phyloP scores from a whole-genome alignment of 1,140 invertebrate genomes.

The Adoxophyes honmai region DNA sequence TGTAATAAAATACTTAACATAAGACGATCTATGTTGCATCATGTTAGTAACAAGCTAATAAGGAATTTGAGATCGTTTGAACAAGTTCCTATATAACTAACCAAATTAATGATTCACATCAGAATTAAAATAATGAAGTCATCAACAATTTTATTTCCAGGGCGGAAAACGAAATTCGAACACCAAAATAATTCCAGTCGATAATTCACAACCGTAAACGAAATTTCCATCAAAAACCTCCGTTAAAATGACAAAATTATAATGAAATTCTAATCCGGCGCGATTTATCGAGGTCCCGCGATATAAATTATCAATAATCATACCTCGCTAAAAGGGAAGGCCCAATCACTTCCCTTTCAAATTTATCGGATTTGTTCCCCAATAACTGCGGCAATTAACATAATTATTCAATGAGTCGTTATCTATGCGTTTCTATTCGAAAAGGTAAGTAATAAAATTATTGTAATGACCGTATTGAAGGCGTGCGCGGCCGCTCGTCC shows the following conservation, averaged over 20 bases:
- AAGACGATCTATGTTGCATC: too few species aligned
- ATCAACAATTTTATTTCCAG: too few species aligned
- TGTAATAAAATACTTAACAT: too few species aligned
- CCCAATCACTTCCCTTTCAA: constrained; percentile 11
- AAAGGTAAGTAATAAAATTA: constrained; percentile 4
- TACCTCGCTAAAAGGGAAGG: neutral
- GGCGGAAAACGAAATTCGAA: too few species aligned
- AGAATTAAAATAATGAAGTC: too few species aligned
- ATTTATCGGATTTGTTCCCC: neutral
- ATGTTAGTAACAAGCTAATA: too few species aligned
- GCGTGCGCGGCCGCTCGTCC: neutral
- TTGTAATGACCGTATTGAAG: neutral
- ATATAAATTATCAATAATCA: constrained; percentile 13
- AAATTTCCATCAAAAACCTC: neutral
- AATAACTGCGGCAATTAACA: constrained; percentile 10
- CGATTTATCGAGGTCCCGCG: neutral
- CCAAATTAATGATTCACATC: too few species aligned
- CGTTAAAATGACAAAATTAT: constrained; percentile 4
- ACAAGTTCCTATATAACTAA: too few species aligned
- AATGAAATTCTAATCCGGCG: neutral
- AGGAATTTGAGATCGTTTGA: too few species aligned
- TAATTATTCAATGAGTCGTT: constrained; percentile 17
- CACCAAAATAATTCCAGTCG: too few species aligned
- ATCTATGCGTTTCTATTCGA: neutral
- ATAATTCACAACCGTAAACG: too few species aligned